Conservation (phyloP, 23 tunicate species). For the Ascidia mentula region DNA sequence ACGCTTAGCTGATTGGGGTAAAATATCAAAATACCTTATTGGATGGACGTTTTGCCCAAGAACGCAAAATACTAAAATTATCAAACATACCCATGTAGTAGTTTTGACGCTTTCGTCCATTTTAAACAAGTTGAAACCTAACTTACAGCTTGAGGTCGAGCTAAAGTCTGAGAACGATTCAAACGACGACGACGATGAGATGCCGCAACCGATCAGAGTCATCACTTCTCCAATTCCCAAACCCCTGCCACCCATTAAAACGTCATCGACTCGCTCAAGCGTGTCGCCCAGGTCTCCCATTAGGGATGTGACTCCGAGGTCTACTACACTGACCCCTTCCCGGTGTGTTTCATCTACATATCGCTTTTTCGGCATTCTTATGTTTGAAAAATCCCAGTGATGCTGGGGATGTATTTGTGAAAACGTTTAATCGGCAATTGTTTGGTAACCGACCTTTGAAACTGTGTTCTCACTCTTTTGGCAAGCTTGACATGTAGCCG, state of each 20-base stretch:
- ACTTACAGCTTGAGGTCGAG: neutral
- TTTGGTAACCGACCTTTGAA: too few species aligned
- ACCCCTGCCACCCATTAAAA: conserved; percentile 50
- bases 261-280: conserved; percentile 41
- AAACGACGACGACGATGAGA: neutral
- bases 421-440: too few species aligned
- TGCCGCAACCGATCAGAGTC: neutral
- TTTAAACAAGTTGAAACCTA: neutral
- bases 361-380: too few species aligned
- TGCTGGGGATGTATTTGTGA: too few species aligned
- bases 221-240: conserved; percentile 22
- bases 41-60: too few species aligned
- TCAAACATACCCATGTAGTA: too few species aligned
- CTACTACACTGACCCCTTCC: neutral
- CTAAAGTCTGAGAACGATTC: neutral
- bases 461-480: too few species aligned
- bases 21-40: too few species aligned
- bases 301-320: neutral
- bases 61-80: too few species aligned
- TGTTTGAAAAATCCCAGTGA: too few species aligned
- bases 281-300: conserved; percentile 6
- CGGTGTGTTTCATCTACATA: neutral
- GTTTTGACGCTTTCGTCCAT: neutral
- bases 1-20: too few species aligned
- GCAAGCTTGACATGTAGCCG: too few species aligned